These are phyloP conservation scores for Tipula unca DNA, from an alignment of 2,888 invertebrate genomes.

Conservation along the genomic window DNA sequence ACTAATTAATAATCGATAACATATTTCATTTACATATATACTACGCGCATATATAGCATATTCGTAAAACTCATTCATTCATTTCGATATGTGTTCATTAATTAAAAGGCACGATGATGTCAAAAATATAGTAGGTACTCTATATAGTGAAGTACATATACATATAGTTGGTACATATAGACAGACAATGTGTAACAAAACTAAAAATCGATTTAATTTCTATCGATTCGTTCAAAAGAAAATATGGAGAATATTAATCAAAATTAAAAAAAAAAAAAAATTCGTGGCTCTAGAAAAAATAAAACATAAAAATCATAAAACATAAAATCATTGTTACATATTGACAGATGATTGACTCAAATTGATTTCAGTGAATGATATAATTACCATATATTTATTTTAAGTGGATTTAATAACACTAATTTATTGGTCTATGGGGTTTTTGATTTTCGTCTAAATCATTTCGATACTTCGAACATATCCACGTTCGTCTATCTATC, in stretches of 20 bases:
- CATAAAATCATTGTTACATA: conserved; percentile 18
- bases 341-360: conserved; percentile 19
- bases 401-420: conserved; percentile 19
- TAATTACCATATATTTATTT: conserved; percentile 19
- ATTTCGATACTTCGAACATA: conserved; percentile 1
- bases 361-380: conserved; percentile 19
- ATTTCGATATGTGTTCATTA: background rate
- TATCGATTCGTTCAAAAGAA: background rate
- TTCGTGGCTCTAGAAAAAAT: conserved; percentile 1
- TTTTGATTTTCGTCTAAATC: background rate
- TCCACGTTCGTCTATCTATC: background rate
- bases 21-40: background rate
- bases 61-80: background rate
- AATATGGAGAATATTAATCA: background rate
- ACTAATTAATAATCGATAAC: background rate
- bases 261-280: too few relatives aligned
- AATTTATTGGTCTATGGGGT: conserved; percentile 17
- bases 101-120: conserved; percentile 8
- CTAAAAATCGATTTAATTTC: background rate
- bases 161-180: too few relatives aligned
- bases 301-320: conserved; percentile 8
- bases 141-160: background rate
- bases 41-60: background rate
- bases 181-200: background rate
- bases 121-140: background rate